Percentiles rank a stretch among this genome's conserved stretches.
Evolutionary conservation across 1,140 invertebrate species (phyloP).

Genomic region (Aphelenchoides fujianensis): DNA sequence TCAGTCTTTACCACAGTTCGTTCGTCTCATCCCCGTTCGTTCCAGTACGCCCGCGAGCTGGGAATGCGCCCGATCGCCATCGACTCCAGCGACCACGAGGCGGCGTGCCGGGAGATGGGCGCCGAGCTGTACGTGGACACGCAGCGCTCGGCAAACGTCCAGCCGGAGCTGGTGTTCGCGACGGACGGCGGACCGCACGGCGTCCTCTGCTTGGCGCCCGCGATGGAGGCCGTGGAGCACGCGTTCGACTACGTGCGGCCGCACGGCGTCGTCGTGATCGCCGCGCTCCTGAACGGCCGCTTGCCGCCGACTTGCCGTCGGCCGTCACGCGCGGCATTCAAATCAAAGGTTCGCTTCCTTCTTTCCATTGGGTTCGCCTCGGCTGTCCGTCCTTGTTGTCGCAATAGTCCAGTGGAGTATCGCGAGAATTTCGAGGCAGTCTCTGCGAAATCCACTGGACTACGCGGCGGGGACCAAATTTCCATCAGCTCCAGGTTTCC

Average conservation of each 20-base stretch:
- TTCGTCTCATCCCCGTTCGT: no score
- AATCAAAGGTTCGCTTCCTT: not conserved
- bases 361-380: no score
- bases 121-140: not conserved
- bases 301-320: not conserved
- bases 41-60: constrained; percentile 38
- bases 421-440: no score
- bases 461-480: no score
- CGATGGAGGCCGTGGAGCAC: constrained; percentile 29
- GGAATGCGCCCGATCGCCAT: constrained; percentile 34
- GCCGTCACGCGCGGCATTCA: not conserved
- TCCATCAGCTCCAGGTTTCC: no score
- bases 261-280: constrained; percentile 30
- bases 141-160: not conserved
- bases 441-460: not conserved
- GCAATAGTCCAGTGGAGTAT: no score
- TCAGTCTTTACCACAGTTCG: no score
- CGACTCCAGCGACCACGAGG: constrained; percentile 26
- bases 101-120: not conserved
- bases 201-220: constrained; percentile 31
- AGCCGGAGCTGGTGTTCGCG: not conserved
- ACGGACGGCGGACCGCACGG: constrained; percentile 37
- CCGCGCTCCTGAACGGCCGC: constrained; percentile 20
- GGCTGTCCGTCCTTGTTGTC: not conserved
- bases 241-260: constrained; percentile 32